A percentile compares a stretch with the other conserved stretches of the same genome.
These are phyloP conservation scores for Pangasius mekongensis DNA, from an alignment of 2,797 vertebrate genomes.

Conservation along the genomic window DNA sequence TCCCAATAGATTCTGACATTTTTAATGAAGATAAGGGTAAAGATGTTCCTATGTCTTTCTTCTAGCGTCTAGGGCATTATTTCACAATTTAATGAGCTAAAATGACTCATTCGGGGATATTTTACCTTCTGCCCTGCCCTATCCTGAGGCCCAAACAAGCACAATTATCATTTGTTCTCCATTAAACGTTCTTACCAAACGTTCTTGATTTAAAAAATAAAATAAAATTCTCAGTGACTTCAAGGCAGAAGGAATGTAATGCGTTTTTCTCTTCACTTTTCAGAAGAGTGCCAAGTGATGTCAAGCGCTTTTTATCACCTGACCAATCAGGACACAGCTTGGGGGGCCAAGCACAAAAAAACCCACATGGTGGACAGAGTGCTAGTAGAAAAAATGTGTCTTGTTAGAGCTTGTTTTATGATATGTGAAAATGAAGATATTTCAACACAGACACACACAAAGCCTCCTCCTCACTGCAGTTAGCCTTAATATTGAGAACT, in stretches of 20 bases:
- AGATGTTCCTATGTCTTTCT: background rate
- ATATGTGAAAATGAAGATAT: background rate
- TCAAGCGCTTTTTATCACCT: background rate
- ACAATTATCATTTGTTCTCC: background rate
- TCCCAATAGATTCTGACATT: background rate
- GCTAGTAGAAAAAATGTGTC: background rate
- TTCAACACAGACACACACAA: background rate
- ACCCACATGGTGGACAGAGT: background rate
- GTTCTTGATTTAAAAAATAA: no score
- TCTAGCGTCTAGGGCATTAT: background rate
- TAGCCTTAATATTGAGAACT: no score
- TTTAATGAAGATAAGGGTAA: background rate
- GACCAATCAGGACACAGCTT: background rate
- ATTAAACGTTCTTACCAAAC: background rate
- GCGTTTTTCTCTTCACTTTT: background rate
- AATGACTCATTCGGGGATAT: background rate
- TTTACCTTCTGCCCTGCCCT: background rate
- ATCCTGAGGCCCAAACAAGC: background rate
- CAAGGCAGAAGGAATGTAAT: background rate
- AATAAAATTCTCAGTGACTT: background rate
- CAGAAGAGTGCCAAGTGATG: background rate
- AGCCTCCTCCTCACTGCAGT: background rate
- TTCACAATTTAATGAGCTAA: background rate
- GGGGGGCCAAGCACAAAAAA: background rate
- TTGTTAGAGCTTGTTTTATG: constrained; percentile 9